Conservation (phyloP, 2,888 invertebrate genomes). For the Helleia helle region DNA sequence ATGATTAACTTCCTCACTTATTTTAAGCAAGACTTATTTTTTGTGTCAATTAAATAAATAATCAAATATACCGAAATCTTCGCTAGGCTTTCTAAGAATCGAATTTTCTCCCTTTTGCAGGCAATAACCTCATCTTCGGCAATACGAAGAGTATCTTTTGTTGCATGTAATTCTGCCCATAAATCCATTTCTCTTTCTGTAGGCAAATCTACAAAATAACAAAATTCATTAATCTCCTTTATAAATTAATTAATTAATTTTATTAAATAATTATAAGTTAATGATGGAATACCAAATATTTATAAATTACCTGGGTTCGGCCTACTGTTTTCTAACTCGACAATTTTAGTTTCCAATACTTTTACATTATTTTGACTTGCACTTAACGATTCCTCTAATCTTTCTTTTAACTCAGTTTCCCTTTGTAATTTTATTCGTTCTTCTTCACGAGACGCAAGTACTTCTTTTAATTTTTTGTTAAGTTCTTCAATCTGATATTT, state of each 20-base stretch:
- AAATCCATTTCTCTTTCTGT: slow-evolving; percentile 60
- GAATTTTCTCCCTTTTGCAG: slow-evolving; percentile 55
- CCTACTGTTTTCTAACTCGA: slow-evolving; percentile 43
- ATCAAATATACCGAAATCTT: slow-evolving; percentile 44
- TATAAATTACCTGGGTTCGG: slow-evolving; percentile 41
- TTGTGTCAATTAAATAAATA: neutral
- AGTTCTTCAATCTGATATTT: slow-evolving; percentile 39
- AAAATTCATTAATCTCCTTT: neutral
- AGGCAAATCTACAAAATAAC: slow-evolving; percentile 40
- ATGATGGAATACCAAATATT: neutral
- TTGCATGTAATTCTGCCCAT: slow-evolving; percentile 57
- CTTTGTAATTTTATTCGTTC: slow-evolving; percentile 30
- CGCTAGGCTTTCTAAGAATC: slow-evolving; percentile 57
- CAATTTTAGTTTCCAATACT: slow-evolving; percentile 41
- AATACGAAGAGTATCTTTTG: slow-evolving; percentile 52
- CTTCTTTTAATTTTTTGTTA: slow-evolving; percentile 40
- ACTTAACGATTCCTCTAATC: slow-evolving; percentile 30
- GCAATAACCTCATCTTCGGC: slow-evolving; percentile 54
- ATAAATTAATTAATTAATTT: no score
- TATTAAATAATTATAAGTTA: no score
- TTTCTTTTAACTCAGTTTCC: slow-evolving; percentile 36
- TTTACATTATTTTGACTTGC: slow-evolving; percentile 37
- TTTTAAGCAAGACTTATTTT: no score
- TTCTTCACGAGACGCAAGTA: slow-evolving; percentile 35
- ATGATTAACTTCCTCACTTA: neutral